Evolutionary conservation across 2,888 invertebrate genomes (phyloP).

Genomic region (Aplocera efformata): DNA sequence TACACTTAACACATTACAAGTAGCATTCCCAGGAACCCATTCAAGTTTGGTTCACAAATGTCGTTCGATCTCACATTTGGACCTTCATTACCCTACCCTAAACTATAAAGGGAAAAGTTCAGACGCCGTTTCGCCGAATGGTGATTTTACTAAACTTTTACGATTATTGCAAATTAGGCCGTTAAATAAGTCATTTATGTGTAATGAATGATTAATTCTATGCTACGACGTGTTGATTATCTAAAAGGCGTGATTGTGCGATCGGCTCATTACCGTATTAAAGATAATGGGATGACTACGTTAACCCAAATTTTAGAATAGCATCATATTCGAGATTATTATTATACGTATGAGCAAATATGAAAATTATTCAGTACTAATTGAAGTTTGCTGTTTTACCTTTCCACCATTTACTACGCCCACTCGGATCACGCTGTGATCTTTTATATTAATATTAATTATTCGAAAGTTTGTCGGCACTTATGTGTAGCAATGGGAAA

Average conservation of each 20-base stretch:
- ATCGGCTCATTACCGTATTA: no score
- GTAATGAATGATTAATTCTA: conserved; percentile 24
- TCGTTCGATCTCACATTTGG: conserved; percentile 33
- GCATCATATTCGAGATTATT: no score
- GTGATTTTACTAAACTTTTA: conserved; percentile 35
- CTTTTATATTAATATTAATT: no score
- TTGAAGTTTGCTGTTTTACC: no score
- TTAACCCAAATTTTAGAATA: no score
- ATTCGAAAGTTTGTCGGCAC: no score
- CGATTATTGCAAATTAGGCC: conserved; percentile 34
- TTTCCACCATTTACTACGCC: no score
- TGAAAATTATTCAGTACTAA: no score
- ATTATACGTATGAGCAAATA: no score
- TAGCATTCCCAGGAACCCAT: conserved; percentile 26
- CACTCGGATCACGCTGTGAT: no score
- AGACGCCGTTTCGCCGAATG: conserved; percentile 28
- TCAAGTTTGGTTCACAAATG: conserved; percentile 37
- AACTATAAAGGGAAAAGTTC: conserved; percentile 38
- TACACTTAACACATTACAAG: conserved; percentile 27
- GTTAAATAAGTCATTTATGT: conserved; percentile 22
- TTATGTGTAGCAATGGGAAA: no score
- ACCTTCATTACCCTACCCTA: conserved; percentile 37
- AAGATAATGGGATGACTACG: no score
- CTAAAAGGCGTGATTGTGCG: background rate
- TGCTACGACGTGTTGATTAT: conserved; percentile 3